These are phyloP conservation scores for Brachionus calyciflorus DNA, from an alignment of 1,140 invertebrate species.

Conservation along the genomic window DNA sequence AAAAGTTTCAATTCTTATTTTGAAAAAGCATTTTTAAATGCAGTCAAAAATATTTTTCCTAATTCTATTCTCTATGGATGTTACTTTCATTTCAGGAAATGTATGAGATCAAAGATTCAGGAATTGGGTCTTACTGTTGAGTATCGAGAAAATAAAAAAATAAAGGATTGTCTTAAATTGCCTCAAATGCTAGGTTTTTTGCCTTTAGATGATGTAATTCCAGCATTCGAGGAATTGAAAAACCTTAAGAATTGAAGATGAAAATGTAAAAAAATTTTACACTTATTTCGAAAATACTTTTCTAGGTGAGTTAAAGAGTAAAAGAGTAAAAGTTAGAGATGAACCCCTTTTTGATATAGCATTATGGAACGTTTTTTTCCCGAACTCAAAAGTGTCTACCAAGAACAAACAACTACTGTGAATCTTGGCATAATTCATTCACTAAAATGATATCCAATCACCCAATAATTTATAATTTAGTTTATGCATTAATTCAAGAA, in stretches of 20 bases:
- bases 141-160: too few species aligned
- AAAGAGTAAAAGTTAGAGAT: neutral
- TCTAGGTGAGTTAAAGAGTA: too few species aligned
- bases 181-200: neutral
- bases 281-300: too few species aligned
- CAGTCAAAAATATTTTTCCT: too few species aligned
- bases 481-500: neutral
- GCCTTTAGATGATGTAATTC: neutral
- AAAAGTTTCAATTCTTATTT: too few species aligned
- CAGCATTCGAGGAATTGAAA: neutral
- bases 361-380: neutral
- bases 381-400: neutral
- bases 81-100: too few species aligned
- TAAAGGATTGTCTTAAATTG: too few species aligned
- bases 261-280: neutral
- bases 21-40: too few species aligned
- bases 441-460: neutral
- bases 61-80: too few species aligned
- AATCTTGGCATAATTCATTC: conserved; percentile 5
- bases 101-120: too few species aligned
- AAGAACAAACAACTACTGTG: neutral
- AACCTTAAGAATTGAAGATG: neutral
- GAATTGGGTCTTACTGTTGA: too few species aligned
- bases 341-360: neutral
- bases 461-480: neutral